Percentiles rank a stretch among this genome's conserved stretches.
Conservation (phyloP, 1,140 invertebrate species). For the Bathynomus jamesi region DNA sequence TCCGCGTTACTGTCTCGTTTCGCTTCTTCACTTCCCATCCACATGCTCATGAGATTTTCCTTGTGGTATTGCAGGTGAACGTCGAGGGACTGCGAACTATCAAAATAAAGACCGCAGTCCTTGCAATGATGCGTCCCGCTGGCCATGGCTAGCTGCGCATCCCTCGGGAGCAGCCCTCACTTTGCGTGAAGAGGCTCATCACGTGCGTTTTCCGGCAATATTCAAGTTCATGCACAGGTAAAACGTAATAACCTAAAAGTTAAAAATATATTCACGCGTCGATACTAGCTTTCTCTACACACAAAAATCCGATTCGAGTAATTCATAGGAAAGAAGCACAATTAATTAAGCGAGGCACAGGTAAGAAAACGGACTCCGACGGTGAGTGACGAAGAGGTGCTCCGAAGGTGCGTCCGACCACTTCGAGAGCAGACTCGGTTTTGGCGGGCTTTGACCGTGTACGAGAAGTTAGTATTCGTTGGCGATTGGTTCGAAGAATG, state of each 20-base stretch:
- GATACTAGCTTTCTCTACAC: background rate
- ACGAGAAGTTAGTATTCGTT: no score
- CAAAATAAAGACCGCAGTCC: slow-evolving; percentile 62
- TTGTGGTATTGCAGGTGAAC: slow-evolving; percentile 71
- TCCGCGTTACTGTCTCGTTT: background rate
- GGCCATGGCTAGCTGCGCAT: slow-evolving; percentile 18
- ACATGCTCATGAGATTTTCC: slow-evolving; percentile 63
- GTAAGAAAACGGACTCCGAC: no score
- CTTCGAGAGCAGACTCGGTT: no score
- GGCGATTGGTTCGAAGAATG: no score
- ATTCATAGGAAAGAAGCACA: background rate
- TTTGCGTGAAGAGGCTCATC: background rate
- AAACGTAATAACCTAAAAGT: background rate
- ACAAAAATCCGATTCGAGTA: background rate
- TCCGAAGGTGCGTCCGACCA: no score
- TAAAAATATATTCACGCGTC: background rate
- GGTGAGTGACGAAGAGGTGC: no score
- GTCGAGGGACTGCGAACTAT: slow-evolving; percentile 62
- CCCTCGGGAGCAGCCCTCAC: background rate
- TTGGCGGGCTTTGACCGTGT: no score
- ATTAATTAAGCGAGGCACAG: no score
- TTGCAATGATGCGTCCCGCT: slow-evolving; percentile 49
- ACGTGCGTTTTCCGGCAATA: background rate
- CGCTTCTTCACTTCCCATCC: slow-evolving; percentile 46
- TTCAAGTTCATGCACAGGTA: background rate